These are phyloP conservation scores for Suncus etruscus DNA, from an alignment of 2,113 vertebrate genomes.

Conservation along the genomic window DNA sequence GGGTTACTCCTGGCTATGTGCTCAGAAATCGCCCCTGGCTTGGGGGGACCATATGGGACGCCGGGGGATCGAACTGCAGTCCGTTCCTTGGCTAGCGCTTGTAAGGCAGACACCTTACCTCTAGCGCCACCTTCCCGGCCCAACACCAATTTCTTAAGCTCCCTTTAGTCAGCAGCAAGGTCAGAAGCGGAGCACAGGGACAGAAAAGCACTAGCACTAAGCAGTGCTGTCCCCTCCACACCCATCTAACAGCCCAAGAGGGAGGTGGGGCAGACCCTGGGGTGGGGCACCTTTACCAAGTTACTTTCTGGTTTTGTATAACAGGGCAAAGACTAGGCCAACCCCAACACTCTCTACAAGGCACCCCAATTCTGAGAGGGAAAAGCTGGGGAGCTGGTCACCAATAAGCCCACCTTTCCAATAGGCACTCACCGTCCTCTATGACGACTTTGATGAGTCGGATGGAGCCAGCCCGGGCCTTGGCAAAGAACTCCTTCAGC, in stretches of 20 bases:
- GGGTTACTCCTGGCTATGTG: too few relatives aligned
- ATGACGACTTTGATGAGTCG: conserved; percentile 97
- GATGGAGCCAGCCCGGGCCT: conserved; percentile 93
- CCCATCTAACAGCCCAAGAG: neutral
- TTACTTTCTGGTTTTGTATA: neutral
- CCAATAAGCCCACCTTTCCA: neutral
- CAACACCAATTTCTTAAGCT: neutral
- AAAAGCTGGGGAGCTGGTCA: conserved; percentile 8
- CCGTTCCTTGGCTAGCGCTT: too few relatives aligned
- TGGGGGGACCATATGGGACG: too few relatives aligned
- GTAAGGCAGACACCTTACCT: too few relatives aligned
- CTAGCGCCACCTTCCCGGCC: conserved; percentile 2
- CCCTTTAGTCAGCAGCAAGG: neutral
- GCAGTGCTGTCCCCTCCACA: neutral
- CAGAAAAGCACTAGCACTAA: neutral
- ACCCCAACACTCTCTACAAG: fast-evolving
- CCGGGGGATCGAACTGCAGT: too few relatives aligned
- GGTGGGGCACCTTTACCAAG: neutral
- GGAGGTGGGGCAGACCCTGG: neutral
- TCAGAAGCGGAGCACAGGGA: neutral
- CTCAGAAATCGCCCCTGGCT: too few relatives aligned
- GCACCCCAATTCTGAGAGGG: neutral
- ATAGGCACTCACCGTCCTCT: conserved; percentile 93
- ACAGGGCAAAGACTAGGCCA: neutral
- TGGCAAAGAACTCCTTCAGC: conserved; percentile 96